Evolutionary conservation across 1,140 invertebrate species (phyloP).

Genomic region (Medauroidea extradentata): DNA sequence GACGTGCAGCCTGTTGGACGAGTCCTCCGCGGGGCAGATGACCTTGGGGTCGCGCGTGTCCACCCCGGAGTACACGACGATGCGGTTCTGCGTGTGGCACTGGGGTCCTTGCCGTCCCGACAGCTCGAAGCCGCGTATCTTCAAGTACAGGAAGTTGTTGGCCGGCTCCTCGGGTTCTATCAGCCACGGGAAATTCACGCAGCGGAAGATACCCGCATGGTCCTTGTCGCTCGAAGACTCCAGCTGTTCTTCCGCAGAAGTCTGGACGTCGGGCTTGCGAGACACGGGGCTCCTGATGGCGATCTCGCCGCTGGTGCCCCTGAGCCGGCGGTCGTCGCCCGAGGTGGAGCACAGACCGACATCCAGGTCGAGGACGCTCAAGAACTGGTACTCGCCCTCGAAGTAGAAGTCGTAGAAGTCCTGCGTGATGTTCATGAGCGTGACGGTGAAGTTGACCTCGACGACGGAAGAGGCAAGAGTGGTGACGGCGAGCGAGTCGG

Average conservation of each 20-base stretch:
- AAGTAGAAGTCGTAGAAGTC: constrained; percentile 77
- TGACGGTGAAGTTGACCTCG: constrained; percentile 67
- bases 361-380: constrained; percentile 31
- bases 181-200: constrained; percentile 70
- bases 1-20: constrained; percentile 30
- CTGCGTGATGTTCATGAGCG: constrained; percentile 75
- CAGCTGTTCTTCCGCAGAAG: constrained; percentile 13
- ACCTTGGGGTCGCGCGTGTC: constrained; percentile 55
- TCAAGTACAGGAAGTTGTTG: constrained; percentile 65
- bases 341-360: constrained; percentile 14
- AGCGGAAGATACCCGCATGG: constrained; percentile 38
- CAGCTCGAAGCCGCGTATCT: constrained; percentile 28
- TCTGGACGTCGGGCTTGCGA: constrained; percentile 43
- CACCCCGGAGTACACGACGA: constrained; percentile 64
- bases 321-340: constrained; percentile 57
- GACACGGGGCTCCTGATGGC: constrained; percentile 46
- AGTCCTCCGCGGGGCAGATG: constrained; percentile 55
- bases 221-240: constrained; percentile 10
- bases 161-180: constrained; percentile 67
- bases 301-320: constrained; percentile 68
- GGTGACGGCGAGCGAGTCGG: constrained; percentile 52
- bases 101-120: background rate
- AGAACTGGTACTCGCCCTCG: constrained; percentile 71
- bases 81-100: constrained; percentile 65
- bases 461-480: constrained; percentile 62